These are phyloP conservation scores for Taenaris catops DNA, from an alignment of 2,888 invertebrate genomes.

Conservation along the genomic window DNA sequence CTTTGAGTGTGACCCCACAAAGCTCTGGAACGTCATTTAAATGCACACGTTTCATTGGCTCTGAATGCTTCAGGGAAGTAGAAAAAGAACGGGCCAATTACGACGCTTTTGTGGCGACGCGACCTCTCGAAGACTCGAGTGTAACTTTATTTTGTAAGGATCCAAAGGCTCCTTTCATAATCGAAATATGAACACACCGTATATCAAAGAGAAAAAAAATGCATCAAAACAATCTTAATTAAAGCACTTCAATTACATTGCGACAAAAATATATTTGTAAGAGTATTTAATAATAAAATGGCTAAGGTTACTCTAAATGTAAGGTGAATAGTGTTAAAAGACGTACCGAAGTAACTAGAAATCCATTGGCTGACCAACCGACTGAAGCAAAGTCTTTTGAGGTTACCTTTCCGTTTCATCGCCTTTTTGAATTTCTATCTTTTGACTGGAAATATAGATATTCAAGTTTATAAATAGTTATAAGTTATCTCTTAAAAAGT, in stretches of 20 bases:
- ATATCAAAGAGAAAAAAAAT: slow-evolving; percentile 12
- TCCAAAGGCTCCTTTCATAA: slow-evolving; percentile 50
- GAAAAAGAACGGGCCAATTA: slow-evolving; percentile 79
- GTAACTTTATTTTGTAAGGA: slow-evolving; percentile 70
- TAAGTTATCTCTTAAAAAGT: slow-evolving; percentile 16
- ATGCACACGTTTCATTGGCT: slow-evolving; percentile 80
- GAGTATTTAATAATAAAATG: too few species aligned
- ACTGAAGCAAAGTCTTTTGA: slow-evolving; percentile 34
- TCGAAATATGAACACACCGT: slow-evolving; percentile 17
- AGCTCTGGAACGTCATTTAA: slow-evolving; percentile 77
- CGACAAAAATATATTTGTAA: too few species aligned
- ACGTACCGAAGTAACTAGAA: slow-evolving; percentile 24
- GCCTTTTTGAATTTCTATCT: slow-evolving; percentile 31
- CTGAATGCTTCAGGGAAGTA: slow-evolving; percentile 78
- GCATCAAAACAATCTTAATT: slow-evolving; percentile 4
- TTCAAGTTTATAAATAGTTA: slow-evolving; percentile 16
- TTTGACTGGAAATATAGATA: slow-evolving; percentile 29
- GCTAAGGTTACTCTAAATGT: too few species aligned
- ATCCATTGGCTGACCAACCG: slow-evolving; percentile 30
- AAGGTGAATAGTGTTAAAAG: slow-evolving; percentile 19
- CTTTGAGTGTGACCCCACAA: slow-evolving; percentile 76
- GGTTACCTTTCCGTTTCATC: slow-evolving; percentile 34
- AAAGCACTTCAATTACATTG: too few species aligned
- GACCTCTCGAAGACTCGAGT: slow-evolving; percentile 72
- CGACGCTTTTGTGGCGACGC: slow-evolving; percentile 70